Evolutionary conservation across 2,888 invertebrate genomes (phyloP), one percentile per base, ranked within the genome.

Genomic region (Elaeidobius kamerunicus): DNA sequence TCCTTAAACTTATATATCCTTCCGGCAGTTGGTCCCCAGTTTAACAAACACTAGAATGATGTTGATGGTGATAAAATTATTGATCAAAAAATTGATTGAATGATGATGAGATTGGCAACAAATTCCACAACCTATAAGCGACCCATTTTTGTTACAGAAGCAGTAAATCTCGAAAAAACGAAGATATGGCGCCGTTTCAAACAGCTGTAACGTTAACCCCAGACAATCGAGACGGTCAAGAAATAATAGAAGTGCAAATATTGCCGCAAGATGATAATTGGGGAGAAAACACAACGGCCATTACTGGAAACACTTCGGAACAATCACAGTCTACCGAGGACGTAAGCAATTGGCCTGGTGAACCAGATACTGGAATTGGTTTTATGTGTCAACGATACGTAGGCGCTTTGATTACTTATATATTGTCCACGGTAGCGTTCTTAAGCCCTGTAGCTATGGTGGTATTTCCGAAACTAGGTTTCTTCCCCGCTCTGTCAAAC

Each of bases 231-330:
- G 86, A 90, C 57, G 90, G 90, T 0, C 91, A 91, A 69, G 93
- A 94, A 74, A 88, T 93, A 9, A 94, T 96, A 41, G 95, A 96
- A 76, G 95, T 96, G 28, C 95, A 96, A 76, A 95, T 96, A 61
- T 75, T 96, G 52, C 94, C 94, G 0, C 89, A 95, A 75, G 97
- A 97, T 75, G 97, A 97, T 68, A 95, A 95, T 72, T 97, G 97
- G 97, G 95, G 93, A n/a, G 97, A 97, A 73, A 96, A 93, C 66
- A 96, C 96, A 0, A 97, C 97, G 0, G 96, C 95, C 1, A 87
- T 97, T 23, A 97, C 97, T 0, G 96, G 95, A 7, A 95, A 95
- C 67, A 96, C 96, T 1, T 95, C 93, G 0, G 97, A 96, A 69
- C 92, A 93, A 64, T 96, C 93, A 2, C 90, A 91, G 63, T 95